Conservation (phyloP, 1,140 invertebrate genomes). For the Saccostrea cuccullata region DNA sequence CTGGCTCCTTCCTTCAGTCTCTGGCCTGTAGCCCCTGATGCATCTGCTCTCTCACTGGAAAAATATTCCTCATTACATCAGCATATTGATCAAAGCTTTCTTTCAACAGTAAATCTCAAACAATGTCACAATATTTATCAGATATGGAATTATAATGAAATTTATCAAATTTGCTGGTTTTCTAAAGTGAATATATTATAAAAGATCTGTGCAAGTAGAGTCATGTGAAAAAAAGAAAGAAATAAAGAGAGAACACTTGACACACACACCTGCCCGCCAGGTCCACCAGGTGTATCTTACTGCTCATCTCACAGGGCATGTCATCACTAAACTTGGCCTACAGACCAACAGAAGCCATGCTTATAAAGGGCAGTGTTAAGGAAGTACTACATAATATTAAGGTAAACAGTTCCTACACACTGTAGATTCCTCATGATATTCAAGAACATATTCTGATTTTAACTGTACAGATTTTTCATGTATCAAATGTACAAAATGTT, state of each 20-base stretch:
- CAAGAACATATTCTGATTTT: no score
- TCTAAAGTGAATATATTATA: neutral
- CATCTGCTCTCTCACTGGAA: slow-evolving; percentile 83
- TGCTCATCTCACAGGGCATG: slow-evolving; percentile 81
- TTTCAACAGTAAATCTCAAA: no score
- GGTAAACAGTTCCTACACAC: neutral
- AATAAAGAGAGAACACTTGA: neutral
- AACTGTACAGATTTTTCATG: no score
- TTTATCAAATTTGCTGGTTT: neutral
- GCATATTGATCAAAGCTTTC: no score
- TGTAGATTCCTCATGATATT: neutral
- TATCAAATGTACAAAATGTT: no score
- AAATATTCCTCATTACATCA: neutral
- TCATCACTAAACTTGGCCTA: slow-evolving; percentile 80
- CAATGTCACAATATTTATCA: no score
- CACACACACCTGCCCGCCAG: slow-evolving; percentile 82
- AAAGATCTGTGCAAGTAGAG: neutral
- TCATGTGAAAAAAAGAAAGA: neutral
- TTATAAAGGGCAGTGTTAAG: neutral
- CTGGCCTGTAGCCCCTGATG: slow-evolving; percentile 80
- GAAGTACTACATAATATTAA: neutral
- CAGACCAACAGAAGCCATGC: slow-evolving; percentile 40
- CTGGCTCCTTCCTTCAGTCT: slow-evolving; percentile 93
- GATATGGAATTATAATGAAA: neutral
- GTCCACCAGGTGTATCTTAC: slow-evolving; percentile 85